Evolutionary conservation across 2,888 invertebrate genomes (phyloP).

Genomic region (Agriotes lineatus): DNA sequence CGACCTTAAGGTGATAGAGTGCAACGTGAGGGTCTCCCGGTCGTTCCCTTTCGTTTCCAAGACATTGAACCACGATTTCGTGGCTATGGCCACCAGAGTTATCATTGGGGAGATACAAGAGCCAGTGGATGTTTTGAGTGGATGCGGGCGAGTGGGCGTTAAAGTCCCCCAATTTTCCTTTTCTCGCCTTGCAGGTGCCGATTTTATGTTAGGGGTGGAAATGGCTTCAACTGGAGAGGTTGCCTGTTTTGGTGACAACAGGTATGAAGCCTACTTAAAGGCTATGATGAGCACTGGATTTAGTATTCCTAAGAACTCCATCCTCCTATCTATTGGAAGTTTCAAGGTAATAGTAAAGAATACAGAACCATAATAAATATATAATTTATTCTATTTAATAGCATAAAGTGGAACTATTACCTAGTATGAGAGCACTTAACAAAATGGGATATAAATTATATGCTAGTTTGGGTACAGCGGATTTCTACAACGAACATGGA

Average conservation of each 20-base stretch:
- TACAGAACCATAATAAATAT: not conserved
- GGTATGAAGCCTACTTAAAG: conserved; percentile 98
- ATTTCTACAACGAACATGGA: conserved; percentile 95
- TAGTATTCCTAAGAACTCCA: conserved; percentile 92
- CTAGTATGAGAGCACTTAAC: conserved; percentile 83
- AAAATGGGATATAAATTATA: conserved; percentile 96
- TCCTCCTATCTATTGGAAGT: conserved; percentile 95
- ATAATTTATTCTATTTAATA: conserved; percentile 63
- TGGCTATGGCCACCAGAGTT: conserved; percentile 95
- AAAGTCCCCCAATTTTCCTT: conserved; percentile 99
- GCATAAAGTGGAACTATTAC: conserved; percentile 93
- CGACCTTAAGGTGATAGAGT: conserved; percentile 98
- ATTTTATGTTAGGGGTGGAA: conserved; percentile 98
- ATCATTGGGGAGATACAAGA: conserved; percentile 90
- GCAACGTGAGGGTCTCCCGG: conserved; percentile 96
- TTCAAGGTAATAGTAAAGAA: conserved; percentile 82
- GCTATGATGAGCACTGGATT: conserved; percentile 98
- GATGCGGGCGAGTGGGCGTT: conserved; percentile 93
- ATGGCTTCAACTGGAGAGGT: conserved; percentile 99
- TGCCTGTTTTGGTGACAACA: conserved; percentile 98
- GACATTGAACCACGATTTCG: conserved; percentile 96
- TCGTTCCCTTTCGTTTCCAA: conserved; percentile 99
- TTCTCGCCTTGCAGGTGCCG: conserved; percentile 95
- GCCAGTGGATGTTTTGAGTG: conserved; percentile 84
- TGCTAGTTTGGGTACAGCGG: conserved; percentile 99